phyloP scores from a whole-genome alignment of 2,888 invertebrate species.

The Pyrgus malvae region DNA sequence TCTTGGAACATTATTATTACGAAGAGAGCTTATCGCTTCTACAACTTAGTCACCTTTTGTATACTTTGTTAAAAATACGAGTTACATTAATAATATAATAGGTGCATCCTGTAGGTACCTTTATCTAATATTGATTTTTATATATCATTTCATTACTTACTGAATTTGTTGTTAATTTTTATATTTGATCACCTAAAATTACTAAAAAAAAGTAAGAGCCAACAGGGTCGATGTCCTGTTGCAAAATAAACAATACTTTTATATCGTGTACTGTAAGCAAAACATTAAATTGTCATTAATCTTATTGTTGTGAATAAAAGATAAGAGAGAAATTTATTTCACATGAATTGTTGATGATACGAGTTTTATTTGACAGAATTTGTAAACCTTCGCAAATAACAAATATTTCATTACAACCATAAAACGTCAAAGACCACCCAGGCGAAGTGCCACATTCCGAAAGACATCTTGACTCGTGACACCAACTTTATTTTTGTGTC shows the following conservation, averaged over 20 bases:
- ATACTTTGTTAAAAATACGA: slow-evolving; percentile 16
- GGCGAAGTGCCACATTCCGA: slow-evolving; percentile 34
- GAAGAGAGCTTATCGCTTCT: slow-evolving; percentile 30
- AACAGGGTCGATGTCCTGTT: no score
- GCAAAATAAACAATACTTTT: background rate
- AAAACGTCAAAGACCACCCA: slow-evolving; percentile 38
- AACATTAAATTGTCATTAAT: background rate
- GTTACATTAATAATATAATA: background rate
- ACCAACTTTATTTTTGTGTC: slow-evolving; percentile 34
- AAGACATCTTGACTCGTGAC: slow-evolving; percentile 33
- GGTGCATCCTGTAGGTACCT: background rate
- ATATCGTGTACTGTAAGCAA: background rate
- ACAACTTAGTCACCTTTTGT: slow-evolving; percentile 37
- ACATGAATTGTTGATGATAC: background rate
- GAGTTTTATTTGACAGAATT: slow-evolving; percentile 15
- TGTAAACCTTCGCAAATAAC: slow-evolving; percentile 28
- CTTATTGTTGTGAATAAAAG: background rate
- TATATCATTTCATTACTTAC: no score
- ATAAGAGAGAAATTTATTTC: background rate
- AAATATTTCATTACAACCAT: slow-evolving; percentile 36
- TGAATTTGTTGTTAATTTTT: no score
- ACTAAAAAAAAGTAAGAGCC: no score
- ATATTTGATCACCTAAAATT: no score
- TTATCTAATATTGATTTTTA: no score
- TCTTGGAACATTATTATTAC: slow-evolving; percentile 38